Conservation (phyloP, 1,140 invertebrate genomes). For the Pteromalus puparum region DNA sequence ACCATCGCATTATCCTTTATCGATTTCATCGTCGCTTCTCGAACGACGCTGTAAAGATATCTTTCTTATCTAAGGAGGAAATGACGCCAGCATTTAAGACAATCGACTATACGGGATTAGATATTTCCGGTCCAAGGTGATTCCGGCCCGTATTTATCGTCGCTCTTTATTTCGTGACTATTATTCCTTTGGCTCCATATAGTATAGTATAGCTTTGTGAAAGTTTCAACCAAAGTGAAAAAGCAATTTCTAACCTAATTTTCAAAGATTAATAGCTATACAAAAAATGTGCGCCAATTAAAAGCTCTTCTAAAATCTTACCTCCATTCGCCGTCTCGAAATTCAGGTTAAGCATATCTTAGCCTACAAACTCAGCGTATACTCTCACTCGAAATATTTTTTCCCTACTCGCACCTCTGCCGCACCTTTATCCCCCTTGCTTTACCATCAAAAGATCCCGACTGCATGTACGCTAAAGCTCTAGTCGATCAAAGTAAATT, state of each 20-base stretch:
- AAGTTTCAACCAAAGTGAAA: too few relatives aligned
- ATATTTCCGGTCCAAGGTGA: slow-evolving; percentile 15
- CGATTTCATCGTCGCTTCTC: slow-evolving; percentile 33
- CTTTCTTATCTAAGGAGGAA: not conserved
- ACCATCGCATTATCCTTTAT: slow-evolving; percentile 24
- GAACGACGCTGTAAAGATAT: slow-evolving; percentile 12
- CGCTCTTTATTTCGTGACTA: not conserved
- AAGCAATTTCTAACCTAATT: too few relatives aligned
- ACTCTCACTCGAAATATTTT: not conserved
- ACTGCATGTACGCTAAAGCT: not conserved
- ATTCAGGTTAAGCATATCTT: not conserved
- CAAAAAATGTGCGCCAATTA: too few relatives aligned
- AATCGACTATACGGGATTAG: slow-evolving; percentile 23
- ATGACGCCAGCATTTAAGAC: slow-evolving; percentile 13
- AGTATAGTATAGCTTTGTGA: not conserved
- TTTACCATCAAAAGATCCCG: not conserved
- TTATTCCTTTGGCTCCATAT: not conserved
- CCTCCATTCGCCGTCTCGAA: not conserved
- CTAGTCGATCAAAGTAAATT: slow-evolving; percentile 26
- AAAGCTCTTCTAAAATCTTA: too few relatives aligned
- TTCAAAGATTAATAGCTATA: too few relatives aligned
- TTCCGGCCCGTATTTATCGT: not conserved
- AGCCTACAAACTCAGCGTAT: not conserved
- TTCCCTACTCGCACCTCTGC: not conserved
- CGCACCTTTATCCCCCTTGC: too few relatives aligned